Evolutionary conservation across 2,113 vertebrate species (phyloP).

Genomic region (Pelecanus crispus): DNA sequence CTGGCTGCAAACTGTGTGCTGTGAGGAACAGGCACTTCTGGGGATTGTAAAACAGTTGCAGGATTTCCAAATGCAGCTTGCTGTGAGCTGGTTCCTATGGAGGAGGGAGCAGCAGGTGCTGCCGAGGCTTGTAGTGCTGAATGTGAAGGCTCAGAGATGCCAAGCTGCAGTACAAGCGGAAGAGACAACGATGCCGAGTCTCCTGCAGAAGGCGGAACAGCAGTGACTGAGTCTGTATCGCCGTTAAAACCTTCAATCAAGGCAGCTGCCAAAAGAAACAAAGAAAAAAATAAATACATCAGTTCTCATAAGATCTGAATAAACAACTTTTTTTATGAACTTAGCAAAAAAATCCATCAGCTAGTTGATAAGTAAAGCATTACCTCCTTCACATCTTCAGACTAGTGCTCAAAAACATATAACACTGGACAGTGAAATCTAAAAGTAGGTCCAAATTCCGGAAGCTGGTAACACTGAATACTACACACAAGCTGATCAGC

Average conservation of each 20-base stretch:
- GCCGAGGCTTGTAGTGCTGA: slow-evolving; percentile 67
- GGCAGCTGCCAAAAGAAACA: slow-evolving; percentile 70
- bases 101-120: slow-evolving; percentile 61
- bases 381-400: neutral
- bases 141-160: slow-evolving; percentile 73
- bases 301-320: neutral
- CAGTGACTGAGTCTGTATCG: slow-evolving; percentile 69
- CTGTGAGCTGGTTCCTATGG: slow-evolving; percentile 69
- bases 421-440: neutral
- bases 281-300: neutral
- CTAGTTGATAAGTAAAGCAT: neutral
- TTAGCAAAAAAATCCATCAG: too few species aligned
- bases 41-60: slow-evolving; percentile 76
- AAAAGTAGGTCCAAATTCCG: neutral
- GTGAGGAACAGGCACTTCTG: slow-evolving; percentile 83
- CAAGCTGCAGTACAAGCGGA: slow-evolving; percentile 75
- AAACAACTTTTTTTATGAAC: neutral
- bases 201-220: slow-evolving; percentile 60
- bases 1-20: slow-evolving; percentile 80
- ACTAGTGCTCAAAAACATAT: neutral
- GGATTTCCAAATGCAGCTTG: slow-evolving; percentile 74
- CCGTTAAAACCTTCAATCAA: slow-evolving; percentile 80
- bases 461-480: neutral
- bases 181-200: slow-evolving; percentile 79
- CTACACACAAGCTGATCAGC: neutral